Conservation (phyloP, 2,888 invertebrate genomes). For the Sthenelais limicola region DNA sequence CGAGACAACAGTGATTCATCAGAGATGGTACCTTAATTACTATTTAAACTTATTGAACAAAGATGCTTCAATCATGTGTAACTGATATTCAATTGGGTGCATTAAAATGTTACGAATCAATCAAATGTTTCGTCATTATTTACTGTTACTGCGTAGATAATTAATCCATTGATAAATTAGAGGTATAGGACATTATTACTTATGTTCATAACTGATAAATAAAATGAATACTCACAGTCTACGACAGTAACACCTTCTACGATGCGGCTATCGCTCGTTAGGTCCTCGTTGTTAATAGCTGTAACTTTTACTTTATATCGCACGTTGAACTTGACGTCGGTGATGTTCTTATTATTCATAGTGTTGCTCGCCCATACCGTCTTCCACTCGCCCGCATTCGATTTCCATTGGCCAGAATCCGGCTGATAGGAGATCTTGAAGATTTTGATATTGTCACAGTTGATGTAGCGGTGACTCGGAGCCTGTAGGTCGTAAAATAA, state of each 20-base stretch:
- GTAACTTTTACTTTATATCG: constrained; percentile 45
- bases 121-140: too few relatives aligned
- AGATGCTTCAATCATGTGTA: too few relatives aligned
- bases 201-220: too few relatives aligned
- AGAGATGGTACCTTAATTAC: too few relatives aligned
- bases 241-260: constrained; percentile 31
- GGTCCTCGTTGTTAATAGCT: constrained; percentile 46
- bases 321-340: constrained; percentile 40
- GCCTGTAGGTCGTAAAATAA: constrained; percentile 30
- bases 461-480: constrained; percentile 34
- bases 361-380: constrained; percentile 34
- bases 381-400: constrained; percentile 14
- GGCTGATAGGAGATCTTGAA: constrained; percentile 46
- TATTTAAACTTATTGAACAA: too few relatives aligned
- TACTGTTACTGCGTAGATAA: too few relatives aligned
- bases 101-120: too few relatives aligned
- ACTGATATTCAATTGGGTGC: too few relatives aligned
- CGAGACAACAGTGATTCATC: too few relatives aligned
- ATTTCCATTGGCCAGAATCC: neutral
- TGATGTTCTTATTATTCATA: constrained; percentile 41
- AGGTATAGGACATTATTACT: too few relatives aligned
- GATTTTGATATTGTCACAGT: constrained; percentile 49
- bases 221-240: constrained; percentile 9
- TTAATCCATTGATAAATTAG: too few relatives aligned
- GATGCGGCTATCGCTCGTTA: constrained; percentile 42